phyloP scores from a whole-genome alignment of 1,140 invertebrate species.

The Vollenhovia emeryi region DNA sequence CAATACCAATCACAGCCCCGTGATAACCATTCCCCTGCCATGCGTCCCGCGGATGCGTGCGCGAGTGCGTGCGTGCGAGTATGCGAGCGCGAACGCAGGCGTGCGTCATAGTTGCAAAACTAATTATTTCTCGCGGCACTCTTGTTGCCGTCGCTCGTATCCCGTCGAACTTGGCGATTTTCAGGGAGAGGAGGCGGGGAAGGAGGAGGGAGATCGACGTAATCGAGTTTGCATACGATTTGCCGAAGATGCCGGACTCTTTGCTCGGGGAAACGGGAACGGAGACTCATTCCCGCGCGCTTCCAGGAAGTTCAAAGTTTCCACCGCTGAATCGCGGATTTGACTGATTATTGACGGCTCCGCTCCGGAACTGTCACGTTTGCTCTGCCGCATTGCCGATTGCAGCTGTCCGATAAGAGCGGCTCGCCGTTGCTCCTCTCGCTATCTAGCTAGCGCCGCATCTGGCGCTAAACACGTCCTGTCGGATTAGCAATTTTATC shows the following conservation, averaged over 20 bases:
- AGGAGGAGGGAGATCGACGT: neutral
- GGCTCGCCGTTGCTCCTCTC: neutral
- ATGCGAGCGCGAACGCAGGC: neutral
- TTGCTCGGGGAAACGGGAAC: slow-evolving; percentile 11
- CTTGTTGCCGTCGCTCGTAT: slow-evolving; percentile 38
- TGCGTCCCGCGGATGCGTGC: slow-evolving; percentile 47
- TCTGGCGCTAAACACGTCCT: neutral
- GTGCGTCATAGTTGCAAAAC: slow-evolving; percentile 53
- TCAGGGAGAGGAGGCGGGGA: neutral
- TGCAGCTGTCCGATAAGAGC: slow-evolving; percentile 25
- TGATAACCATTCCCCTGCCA: slow-evolving; percentile 76
- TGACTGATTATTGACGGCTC: slow-evolving; percentile 8
- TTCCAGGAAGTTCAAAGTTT: slow-evolving; percentile 15
- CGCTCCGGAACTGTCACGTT: neutral
- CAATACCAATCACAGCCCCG: slow-evolving; percentile 77
- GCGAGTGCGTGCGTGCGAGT: neutral
- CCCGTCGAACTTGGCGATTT: slow-evolving; percentile 26
- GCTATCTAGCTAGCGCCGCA: slow-evolving; percentile 25
- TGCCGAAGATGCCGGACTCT: neutral
- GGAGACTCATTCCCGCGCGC: neutral
- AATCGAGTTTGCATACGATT: slow-evolving; percentile 33
- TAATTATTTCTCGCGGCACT: slow-evolving; percentile 47
- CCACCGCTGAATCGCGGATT: slow-evolving; percentile 9
- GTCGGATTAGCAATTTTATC: slow-evolving; percentile 39
- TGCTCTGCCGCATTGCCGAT: neutral